Base-by-base conservation (phyloP, 2,888 invertebrate genomes). In the Idaea dimidiata region DNA sequence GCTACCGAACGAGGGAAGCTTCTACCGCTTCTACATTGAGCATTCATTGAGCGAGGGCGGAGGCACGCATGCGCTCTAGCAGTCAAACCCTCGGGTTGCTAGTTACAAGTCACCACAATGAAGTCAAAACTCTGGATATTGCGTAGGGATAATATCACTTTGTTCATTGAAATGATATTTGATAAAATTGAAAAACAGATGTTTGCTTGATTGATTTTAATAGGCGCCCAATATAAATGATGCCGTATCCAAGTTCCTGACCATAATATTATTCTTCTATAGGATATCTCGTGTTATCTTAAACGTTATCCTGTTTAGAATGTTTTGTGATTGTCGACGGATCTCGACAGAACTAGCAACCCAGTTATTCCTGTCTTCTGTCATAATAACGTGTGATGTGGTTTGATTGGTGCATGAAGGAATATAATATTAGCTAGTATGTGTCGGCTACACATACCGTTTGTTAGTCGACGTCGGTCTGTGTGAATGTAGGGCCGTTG, bases 1-100 rank as follows among this genome's bases (percentile, higher is more conserved):
- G 24, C 24, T 24, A 24, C 24, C 24, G 24, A 24, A 24, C 1
- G 3, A 24, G 43, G 43, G 8, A 43, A 8, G 43, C 43, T 8
- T 8, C 43, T 8, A 14, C 63, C 71, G 68, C 66, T 64, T 63
- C 62, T 67, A 75, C 74, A 74, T 73, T 78, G 75, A 77, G 76
- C 79, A 78, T 78, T 79, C 77, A 83, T 82, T 83, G 89, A 90
- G 89, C 88, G 90, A 91, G 64, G 66, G 85, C 84, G 84, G 85
- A 78, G 80, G 80, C 79, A 79, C 89, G 89, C 90, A 86, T 86
- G 90, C 89, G 89, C 72, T 63, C 60, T 64, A 18, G 64, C 53
- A 57, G 57, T 58, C 67, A 69, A 68, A 76, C 72, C 43, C 43
- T 43, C 43, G 79, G 73, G 79, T 81, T 80, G 79, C 79, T 75